Conservation (phyloP, 2,113 vertebrate species). For the Notiomystis cincta region DNA sequence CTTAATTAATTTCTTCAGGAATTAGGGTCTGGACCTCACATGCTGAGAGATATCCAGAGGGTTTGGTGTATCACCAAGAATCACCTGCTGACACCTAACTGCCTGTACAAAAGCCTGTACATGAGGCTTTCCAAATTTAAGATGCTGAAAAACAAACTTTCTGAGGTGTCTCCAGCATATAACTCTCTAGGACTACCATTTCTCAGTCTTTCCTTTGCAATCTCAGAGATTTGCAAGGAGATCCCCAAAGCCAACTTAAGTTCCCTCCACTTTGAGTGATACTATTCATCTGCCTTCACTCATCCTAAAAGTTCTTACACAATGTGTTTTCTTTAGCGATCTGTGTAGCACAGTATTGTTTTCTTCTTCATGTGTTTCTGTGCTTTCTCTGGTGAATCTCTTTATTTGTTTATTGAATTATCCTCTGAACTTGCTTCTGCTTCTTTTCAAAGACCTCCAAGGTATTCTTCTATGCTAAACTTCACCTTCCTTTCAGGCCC, state of each 20-base stretch:
- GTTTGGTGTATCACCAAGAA: not conserved
- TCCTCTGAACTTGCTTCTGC: slow-evolving; percentile 33
- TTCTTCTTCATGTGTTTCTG: not conserved
- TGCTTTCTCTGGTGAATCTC: not conserved
- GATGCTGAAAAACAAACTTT: not conserved
- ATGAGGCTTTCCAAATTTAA: not conserved
- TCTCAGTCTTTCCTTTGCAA: not conserved
- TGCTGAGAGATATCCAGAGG: not conserved
- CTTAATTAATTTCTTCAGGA: not conserved
- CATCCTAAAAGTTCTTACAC: not conserved
- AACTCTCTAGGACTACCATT: not conserved
- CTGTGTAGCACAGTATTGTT: not conserved
- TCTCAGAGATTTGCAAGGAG: not conserved
- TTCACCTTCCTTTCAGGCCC: slow-evolving; percentile 11
- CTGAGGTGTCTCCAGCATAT: not conserved
- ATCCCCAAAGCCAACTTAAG: not conserved
- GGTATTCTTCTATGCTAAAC: slow-evolving; percentile 21
- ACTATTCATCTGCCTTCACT: slow-evolving; percentile 7
- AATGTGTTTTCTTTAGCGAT: not conserved
- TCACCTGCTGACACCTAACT: not conserved
- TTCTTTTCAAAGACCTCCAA: slow-evolving; percentile 43
- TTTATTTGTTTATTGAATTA: slow-evolving; percentile 54
- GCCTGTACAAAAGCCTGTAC: not conserved
- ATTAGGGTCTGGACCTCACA: not conserved
- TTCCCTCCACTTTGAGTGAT: not conserved